Base-by-base conservation (phyloP, 2,113 vertebrate species). In the Toxotes jaculatrix region DNA sequence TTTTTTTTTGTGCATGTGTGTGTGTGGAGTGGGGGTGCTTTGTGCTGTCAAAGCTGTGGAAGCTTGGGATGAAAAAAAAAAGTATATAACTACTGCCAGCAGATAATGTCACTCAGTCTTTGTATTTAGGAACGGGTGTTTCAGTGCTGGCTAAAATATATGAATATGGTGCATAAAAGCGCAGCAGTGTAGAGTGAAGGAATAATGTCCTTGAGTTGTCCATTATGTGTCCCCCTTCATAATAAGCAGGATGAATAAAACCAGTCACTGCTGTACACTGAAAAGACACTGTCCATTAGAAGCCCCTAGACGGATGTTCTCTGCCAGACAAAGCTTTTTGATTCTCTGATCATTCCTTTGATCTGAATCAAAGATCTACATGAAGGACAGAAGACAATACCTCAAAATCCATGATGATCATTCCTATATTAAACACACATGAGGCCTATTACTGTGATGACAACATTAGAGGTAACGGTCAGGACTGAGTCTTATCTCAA, bases 41-140 rank as follows among this genome's bases (percentile, higher is more conserved):
- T 89, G 82, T 88, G 85, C 85, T 88, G 92, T 90, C 90, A 91
- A 82, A 88, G 69, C 89, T 80, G 66, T 73, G 65, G 66, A 85
- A 79, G 82, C 86, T 85, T 66, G 47, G 70, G 61, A 91, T 84
- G 79, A 77, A 60, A 74, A 62, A 76, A 79, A 55, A 64, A 82
- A 36, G 51, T 67, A 68, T 42, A 88, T 86, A 90, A 85, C 65
- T 85, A 80, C 77, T 83, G 87, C 84, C 76, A 84, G 84, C 75
- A 90, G 91, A 93, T 93, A 92, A 90, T 88, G 92, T 91, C 92
- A 93, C 73, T 90, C 90, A 87, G 86, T 87, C 84, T 91, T 91
- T 92, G 80, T 90, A 66, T 88, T 78, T 49, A 76, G 61, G 70
- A 64, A 34, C 11, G 31, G 71, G 69, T 77, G 84, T 78, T 86